These are phyloP conservation scores for Bombus haemorrhoidalis DNA, from an alignment of 1,140 invertebrate genomes.

Conservation along the genomic window DNA sequence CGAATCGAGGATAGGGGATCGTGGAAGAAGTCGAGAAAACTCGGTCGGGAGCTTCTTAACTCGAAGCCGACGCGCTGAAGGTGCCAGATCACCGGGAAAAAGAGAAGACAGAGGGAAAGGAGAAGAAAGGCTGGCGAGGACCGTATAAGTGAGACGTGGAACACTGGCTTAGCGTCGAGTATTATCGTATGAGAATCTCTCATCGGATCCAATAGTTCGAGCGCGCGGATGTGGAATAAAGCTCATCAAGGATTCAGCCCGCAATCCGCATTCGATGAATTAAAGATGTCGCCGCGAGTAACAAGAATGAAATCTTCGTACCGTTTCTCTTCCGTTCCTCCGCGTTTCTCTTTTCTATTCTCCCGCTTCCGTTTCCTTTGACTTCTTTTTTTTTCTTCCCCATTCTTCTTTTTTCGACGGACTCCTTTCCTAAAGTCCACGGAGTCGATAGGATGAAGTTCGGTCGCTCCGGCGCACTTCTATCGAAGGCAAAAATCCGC, in stretches of 20 bases:
- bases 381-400: slow-evolving; percentile 39
- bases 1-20: background rate
- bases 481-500: slow-evolving; percentile 7
- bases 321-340: background rate
- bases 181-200: slow-evolving; percentile 79
- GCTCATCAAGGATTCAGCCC: slow-evolving; percentile 81
- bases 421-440: background rate
- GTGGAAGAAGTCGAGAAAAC: slow-evolving; percentile 67
- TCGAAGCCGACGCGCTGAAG: slow-evolving; percentile 47
- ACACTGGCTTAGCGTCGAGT: slow-evolving; percentile 67
- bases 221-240: slow-evolving; percentile 82
- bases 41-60: slow-evolving; percentile 62
- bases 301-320: slow-evolving; percentile 77
- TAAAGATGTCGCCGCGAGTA: slow-evolving; percentile 82
- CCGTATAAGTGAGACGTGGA: slow-evolving; percentile 60
- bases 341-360: slow-evolving; percentile 8
- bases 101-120: slow-evolving; percentile 33
- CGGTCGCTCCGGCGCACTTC: slow-evolving; percentile 4
- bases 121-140: slow-evolving; percentile 38
- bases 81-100: slow-evolving; percentile 18
- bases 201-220: slow-evolving; percentile 81
- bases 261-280: slow-evolving; percentile 82
- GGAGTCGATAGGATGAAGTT: slow-evolving; percentile 68
- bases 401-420: background rate
- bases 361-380: background rate